These are phyloP conservation scores for Drosophila differens DNA, from an alignment of 2,888 invertebrate genomes.

Conservation along the genomic window DNA sequence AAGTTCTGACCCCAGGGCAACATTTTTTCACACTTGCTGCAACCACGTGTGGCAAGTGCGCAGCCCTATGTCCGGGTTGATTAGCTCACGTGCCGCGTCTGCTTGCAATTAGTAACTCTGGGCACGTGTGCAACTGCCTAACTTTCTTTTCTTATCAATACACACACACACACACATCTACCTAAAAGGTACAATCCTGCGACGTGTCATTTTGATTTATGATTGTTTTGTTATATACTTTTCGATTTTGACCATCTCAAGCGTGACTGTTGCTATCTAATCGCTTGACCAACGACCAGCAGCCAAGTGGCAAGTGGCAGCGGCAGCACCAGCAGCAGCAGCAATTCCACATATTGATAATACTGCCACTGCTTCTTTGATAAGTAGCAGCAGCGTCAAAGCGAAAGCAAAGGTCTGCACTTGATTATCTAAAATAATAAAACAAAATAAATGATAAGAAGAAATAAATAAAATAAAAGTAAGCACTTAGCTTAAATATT, in stretches of 20 bases:
- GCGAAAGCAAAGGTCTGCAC: neutral
- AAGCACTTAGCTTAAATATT: neutral
- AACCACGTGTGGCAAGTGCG: slow-evolving; percentile 29
- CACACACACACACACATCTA: slow-evolving; percentile 1
- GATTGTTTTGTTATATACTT: slow-evolving; percentile 10
- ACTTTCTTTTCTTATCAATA: neutral
- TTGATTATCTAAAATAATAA: neutral
- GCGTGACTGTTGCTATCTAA: slow-evolving; percentile 39
- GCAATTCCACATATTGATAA: slow-evolving; percentile 54
- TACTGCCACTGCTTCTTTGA: slow-evolving; percentile 22
- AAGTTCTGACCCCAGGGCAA: slow-evolving; percentile 79
- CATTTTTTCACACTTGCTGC: slow-evolving; percentile 43
- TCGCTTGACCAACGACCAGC: slow-evolving; percentile 24
- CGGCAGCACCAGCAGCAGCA: slow-evolving; percentile 8
- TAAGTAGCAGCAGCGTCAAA: slow-evolving; percentile 26
- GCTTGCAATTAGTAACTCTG: slow-evolving; percentile 53
- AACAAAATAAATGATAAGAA: neutral
- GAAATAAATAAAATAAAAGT: neutral
- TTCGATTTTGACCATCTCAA: slow-evolving; percentile 26
- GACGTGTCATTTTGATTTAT: slow-evolving; percentile 52
- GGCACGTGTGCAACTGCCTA: slow-evolving; percentile 24
- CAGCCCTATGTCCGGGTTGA: slow-evolving; percentile 65
- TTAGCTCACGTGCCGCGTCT: slow-evolving; percentile 47
- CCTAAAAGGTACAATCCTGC: slow-evolving; percentile 15
- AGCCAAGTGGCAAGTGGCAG: slow-evolving; percentile 32